phyloP scores from a whole-genome alignment of 2,888 invertebrate genomes.

The Cheilosia vernalis region DNA sequence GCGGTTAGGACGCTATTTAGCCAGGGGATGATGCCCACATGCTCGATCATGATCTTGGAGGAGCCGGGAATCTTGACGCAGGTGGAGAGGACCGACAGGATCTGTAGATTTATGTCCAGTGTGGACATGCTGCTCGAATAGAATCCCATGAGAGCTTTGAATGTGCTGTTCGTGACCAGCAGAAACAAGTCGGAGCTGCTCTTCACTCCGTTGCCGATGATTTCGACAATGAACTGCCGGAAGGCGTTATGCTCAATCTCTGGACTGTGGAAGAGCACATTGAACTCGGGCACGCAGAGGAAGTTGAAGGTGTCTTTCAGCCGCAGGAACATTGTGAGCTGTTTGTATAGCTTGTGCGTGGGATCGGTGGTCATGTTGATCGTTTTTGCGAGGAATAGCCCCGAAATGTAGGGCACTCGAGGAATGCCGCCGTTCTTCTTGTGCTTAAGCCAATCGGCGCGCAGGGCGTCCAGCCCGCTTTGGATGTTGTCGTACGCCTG shows the following conservation, averaged over 20 bases:
- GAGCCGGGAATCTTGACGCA: slow-evolving; percentile 87
- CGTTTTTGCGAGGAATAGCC: slow-evolving; percentile 81
- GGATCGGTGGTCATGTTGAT: slow-evolving; percentile 90
- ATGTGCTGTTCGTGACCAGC: slow-evolving; percentile 88
- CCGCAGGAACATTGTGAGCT: slow-evolving; percentile 90
- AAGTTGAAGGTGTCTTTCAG: slow-evolving; percentile 91
- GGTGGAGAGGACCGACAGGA: slow-evolving; percentile 87
- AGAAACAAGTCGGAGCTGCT: slow-evolving; percentile 90
- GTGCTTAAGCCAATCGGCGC: slow-evolving; percentile 80
- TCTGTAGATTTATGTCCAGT: slow-evolving; percentile 86
- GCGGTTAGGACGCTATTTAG: slow-evolving; percentile 83
- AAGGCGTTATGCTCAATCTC: slow-evolving; percentile 88
- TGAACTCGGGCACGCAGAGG: slow-evolving; percentile 93
- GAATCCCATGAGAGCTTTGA: slow-evolving; percentile 91
- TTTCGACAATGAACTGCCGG: slow-evolving; percentile 90
- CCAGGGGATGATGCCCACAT: slow-evolving; percentile 90
- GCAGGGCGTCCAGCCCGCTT: slow-evolving; percentile 79
- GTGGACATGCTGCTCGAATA: slow-evolving; percentile 87
- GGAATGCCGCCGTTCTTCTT: slow-evolving; percentile 82
- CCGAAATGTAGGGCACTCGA: slow-evolving; percentile 81
- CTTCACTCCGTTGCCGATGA: slow-evolving; percentile 90
- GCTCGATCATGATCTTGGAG: slow-evolving; percentile 87
- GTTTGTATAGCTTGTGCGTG: slow-evolving; percentile 89
- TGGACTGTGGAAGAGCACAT: slow-evolving; percentile 91
- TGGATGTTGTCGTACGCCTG: slow-evolving; percentile 83